Conservation (phyloP, 1,140 invertebrate species). For the Agrypnia vestita region DNA sequence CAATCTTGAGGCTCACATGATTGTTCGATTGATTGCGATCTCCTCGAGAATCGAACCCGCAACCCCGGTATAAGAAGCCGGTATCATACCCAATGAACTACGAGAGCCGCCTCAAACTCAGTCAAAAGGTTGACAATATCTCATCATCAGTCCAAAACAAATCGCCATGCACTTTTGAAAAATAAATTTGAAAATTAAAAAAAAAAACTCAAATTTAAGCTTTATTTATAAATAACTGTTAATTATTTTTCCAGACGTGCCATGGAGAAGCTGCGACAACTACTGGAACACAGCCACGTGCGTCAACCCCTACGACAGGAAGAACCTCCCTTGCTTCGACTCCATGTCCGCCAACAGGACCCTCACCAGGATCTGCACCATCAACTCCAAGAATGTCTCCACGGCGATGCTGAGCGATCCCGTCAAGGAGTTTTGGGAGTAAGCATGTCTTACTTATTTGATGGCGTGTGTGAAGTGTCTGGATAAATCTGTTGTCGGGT, state of each 20-base stretch:
- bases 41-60: too few species aligned
- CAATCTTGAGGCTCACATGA: too few species aligned
- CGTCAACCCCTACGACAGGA: constrained; percentile 86
- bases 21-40: too few species aligned
- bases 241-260: constrained; percentile 86
- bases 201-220: constrained; percentile 49
- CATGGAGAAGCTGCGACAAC: constrained; percentile 96
- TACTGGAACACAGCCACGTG: constrained; percentile 92
- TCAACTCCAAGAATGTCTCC: constrained; percentile 82
- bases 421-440: constrained; percentile 98
- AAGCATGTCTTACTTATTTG: constrained; percentile 62
- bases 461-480: background rate
- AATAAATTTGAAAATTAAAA: too few species aligned
- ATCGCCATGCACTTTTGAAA: too few species aligned
- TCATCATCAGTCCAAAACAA: too few species aligned
- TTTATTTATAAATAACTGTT: too few species aligned
- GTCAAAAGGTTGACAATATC: too few species aligned
- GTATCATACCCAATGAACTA: too few species aligned
- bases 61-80: too few species aligned
- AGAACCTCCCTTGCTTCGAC: constrained; percentile 81
- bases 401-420: constrained; percentile 85
- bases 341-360: constrained; percentile 72
- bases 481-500: too few species aligned
- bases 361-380: constrained; percentile 77
- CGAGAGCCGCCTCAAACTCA: too few species aligned